These are phyloP conservation scores for Aporophyla lueneburgensis DNA, from an alignment of 2,888 invertebrate species.

Conservation along the genomic window DNA sequence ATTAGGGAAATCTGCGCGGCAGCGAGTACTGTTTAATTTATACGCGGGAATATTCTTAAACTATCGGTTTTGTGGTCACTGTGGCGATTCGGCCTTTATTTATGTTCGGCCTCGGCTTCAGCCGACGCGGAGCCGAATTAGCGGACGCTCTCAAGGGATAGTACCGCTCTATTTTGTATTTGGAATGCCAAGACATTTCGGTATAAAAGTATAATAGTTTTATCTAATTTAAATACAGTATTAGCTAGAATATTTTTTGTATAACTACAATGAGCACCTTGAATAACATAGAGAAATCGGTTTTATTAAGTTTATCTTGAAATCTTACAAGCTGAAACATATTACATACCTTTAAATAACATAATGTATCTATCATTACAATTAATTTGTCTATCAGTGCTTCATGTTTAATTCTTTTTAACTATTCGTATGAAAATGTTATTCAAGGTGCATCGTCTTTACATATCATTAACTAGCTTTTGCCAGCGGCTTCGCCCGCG, in stretches of 20 bases:
- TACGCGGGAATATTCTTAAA: slow-evolving; percentile 90
- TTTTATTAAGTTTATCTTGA: too few species aligned
- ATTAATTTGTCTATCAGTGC: too few species aligned
- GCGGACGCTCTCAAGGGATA: slow-evolving; percentile 72
- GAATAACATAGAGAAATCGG: background rate
- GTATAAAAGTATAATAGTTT: slow-evolving; percentile 15
- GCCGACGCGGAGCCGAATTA: slow-evolving; percentile 72
- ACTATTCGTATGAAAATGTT: too few species aligned
- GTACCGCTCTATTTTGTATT: slow-evolving; percentile 64
- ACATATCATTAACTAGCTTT: too few species aligned
- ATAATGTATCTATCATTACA: too few species aligned
- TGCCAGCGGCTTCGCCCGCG: too few species aligned
- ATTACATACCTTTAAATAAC: too few species aligned
- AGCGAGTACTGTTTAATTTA: slow-evolving; percentile 88
- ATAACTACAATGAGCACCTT: background rate
- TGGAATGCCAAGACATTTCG: slow-evolving; percentile 48
- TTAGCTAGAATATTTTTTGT: background rate
- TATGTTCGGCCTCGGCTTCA: slow-evolving; percentile 78
- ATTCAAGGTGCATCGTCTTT: too few species aligned
- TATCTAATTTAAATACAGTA: slow-evolving; percentile 27
- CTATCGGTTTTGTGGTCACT: slow-evolving; percentile 89
- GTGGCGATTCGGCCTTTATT: slow-evolving; percentile 85
- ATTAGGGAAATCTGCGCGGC: slow-evolving; percentile 90
- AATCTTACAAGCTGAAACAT: too few species aligned
- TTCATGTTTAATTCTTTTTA: too few species aligned